Conservation (phyloP, 2,113 vertebrate genomes). For the Gymnarchus niloticus region DNA sequence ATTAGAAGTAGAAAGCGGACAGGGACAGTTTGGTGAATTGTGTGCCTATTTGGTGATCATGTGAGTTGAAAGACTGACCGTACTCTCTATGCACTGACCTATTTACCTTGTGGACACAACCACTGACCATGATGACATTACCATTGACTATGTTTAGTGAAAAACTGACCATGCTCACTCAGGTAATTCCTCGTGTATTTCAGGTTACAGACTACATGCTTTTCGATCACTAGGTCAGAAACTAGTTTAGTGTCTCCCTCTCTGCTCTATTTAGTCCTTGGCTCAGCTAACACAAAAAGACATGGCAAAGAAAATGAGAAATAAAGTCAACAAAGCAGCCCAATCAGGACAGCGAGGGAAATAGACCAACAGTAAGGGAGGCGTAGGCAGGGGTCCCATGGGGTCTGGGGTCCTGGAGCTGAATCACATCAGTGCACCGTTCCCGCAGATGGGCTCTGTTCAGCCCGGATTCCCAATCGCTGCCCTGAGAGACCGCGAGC, state of each 20-base stretch:
- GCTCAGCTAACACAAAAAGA: constrained; percentile 10
- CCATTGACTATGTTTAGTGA: not conserved
- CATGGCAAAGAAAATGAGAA: constrained; percentile 35
- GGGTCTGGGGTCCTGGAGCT: constrained; percentile 30
- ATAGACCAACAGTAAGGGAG: not conserved
- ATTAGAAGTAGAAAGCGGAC: not conserved
- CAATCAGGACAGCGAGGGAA: constrained; percentile 18
- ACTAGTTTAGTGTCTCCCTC: no score
- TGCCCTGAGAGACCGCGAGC: constrained; percentile 40
- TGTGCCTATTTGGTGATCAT: not conserved
- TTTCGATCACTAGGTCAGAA: not conserved
- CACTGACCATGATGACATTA: not conserved
- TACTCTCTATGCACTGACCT: no score
- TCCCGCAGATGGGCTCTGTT: constrained; percentile 37
- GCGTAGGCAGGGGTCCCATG: constrained; percentile 12
- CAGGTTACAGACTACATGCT: not conserved
- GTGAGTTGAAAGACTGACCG: no score
- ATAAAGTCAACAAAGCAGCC: constrained; percentile 33
- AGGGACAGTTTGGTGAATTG: not conserved
- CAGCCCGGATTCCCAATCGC: constrained; percentile 44
- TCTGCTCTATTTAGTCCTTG: not conserved
- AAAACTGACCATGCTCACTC: no score
- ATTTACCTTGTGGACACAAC: no score
- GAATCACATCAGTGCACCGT: constrained; percentile 24
- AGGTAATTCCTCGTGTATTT: not conserved